Evolutionary conservation across 2,797 vertebrate species (phyloP).

Genomic region (Enteromius paludinosus): DNA sequence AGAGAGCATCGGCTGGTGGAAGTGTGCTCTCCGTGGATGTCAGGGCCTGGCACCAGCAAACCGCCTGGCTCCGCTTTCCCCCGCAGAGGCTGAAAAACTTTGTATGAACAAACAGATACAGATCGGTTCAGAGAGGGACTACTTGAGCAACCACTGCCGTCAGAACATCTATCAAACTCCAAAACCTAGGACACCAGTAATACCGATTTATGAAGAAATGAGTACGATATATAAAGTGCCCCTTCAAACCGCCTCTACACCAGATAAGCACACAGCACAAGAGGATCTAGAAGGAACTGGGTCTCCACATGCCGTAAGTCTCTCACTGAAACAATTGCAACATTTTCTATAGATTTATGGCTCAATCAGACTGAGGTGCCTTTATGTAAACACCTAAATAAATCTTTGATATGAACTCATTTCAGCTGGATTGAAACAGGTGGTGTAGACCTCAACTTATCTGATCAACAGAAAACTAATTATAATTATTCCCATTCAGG

Average conservation of each 20-base stretch:
- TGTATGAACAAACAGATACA: background rate
- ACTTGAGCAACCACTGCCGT: background rate
- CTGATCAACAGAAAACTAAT: background rate
- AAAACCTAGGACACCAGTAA: constrained; percentile 52
- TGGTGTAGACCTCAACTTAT: background rate
- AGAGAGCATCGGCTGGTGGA: constrained; percentile 91
- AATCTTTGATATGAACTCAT: background rate
- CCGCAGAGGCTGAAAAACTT: constrained; percentile 48
- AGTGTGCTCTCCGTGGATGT: constrained; percentile 85
- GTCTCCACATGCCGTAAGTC: constrained; percentile 75
- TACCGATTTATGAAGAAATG: constrained; percentile 82
- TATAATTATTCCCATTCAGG: background rate
- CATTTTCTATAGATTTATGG: background rate
- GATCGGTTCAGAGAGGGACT: background rate
- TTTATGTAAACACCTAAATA: background rate
- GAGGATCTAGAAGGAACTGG: constrained; percentile 62
- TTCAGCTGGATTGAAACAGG: background rate
- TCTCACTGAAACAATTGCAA: background rate
- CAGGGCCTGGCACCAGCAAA: constrained; percentile 93
- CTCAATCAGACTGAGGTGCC: background rate
- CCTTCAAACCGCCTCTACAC: constrained; percentile 42
- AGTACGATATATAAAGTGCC: constrained; percentile 79
- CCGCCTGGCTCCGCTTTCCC: constrained; percentile 82
- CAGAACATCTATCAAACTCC: constrained; percentile 85
- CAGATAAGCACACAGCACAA: constrained; percentile 65